These are phyloP conservation scores for Nomada flava DNA, from an alignment of 2,888 invertebrate species.

Conservation along the genomic window DNA sequence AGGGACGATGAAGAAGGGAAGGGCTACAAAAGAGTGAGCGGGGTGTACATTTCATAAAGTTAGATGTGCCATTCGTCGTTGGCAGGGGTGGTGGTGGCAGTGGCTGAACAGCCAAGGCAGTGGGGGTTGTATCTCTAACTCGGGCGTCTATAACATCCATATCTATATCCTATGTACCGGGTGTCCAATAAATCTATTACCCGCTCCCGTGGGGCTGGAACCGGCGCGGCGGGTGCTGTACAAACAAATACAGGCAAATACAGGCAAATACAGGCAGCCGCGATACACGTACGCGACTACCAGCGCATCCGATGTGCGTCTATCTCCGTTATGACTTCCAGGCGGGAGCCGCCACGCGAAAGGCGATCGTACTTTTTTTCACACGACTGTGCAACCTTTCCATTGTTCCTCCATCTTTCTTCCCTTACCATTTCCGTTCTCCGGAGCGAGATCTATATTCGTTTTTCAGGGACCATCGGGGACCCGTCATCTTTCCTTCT, in stretches of 20 bases:
- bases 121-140: constrained; percentile 75
- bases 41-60: constrained; percentile 73
- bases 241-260: constrained; percentile 59
- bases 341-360: constrained; percentile 63
- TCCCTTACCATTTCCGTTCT: constrained; percentile 29
- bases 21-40: constrained; percentile 13
- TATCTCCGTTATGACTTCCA: constrained; percentile 80
- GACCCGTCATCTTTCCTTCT: constrained; percentile 34
- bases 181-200: constrained; percentile 84
- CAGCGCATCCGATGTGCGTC: constrained; percentile 71
- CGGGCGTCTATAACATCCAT: constrained; percentile 77
- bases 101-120: constrained; percentile 44
- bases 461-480: constrained; percentile 64
- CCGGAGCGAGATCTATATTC: constrained; percentile 64
- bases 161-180: constrained; percentile 80
- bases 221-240: constrained; percentile 66
- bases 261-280: constrained; percentile 50
- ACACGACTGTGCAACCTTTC: constrained; percentile 49
- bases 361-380: constrained; percentile 66
- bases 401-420: constrained; percentile 57
- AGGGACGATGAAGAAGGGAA: not conserved
- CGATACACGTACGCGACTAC: constrained; percentile 39
- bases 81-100: constrained; percentile 58
- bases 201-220: constrained; percentile 78
- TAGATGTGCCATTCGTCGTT: constrained; percentile 76